A percentile compares a stretch with the other conserved stretches of the same genome.
These are phyloP conservation scores for Poecile atricapillus DNA, from an alignment of 2,113 vertebrate species.

Conservation along the genomic window DNA sequence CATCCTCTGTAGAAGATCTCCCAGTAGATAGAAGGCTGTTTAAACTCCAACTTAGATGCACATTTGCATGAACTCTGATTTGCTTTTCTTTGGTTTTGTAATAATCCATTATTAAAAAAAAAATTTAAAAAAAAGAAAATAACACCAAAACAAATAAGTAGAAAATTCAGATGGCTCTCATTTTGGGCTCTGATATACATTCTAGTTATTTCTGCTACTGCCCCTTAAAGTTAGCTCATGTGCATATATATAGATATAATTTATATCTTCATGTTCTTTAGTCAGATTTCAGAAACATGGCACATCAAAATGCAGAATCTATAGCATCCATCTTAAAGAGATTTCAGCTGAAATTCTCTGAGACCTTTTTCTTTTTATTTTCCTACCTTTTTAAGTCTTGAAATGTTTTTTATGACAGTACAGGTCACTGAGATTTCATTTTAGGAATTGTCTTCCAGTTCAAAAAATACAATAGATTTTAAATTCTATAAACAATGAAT, in stretches of 20 bases:
- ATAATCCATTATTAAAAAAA: neutral
- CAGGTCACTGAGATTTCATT: neutral
- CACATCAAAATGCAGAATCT: neutral
- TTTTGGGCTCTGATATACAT: neutral
- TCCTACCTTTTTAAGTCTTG: neutral
- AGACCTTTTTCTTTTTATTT: neutral
- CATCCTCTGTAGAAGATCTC: neutral
- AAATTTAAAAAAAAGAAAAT: accelerated
- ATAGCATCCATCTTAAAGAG: neutral
- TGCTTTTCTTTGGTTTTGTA: neutral
- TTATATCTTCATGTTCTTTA: neutral
- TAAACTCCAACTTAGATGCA: neutral
- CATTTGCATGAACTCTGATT: neutral
- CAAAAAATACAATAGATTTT: neutral
- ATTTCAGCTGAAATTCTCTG: neutral
- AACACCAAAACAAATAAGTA: neutral
- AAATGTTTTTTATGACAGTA: neutral
- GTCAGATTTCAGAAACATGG: neutral
- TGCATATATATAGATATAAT: neutral
- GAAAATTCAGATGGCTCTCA: neutral
- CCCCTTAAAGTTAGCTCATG: neutral
- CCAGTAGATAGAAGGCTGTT: neutral
- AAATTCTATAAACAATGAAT: neutral
- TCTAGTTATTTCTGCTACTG: neutral
- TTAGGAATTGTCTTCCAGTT: neutral